Base-by-base conservation (phyloP, 1,140 invertebrate species). In the Rhagoletis zephyria region DNA sequence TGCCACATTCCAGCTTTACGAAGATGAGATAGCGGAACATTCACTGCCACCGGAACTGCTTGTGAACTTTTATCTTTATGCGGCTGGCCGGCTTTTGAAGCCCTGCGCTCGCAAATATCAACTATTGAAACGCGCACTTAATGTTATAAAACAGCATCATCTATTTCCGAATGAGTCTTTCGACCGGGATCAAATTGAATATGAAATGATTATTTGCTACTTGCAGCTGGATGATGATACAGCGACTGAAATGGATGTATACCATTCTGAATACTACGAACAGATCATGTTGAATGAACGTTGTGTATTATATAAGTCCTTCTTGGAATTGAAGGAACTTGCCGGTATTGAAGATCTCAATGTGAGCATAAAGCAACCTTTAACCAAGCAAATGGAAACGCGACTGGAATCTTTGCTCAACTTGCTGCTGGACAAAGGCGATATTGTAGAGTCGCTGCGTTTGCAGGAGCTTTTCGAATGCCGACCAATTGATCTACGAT, bases 391-490 rank as follows among this genome's bases (percentile, higher is more conserved):
- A 70, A 91, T 89, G 90, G 90, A 91, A 67, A 56, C 61, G 10
- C 88, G 89, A 12, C 89, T 94, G 4, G 88, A 90, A 4, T 86
- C 86, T n/a, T 87, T 92, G 30, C 87, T 94, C 5, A 89, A 91
- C 85, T 89, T 88, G 7, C 89, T 94, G 4, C 88, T 94, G 42
- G 93, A 94, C 74, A 85, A 89, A 56, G 92, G 92, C 4, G 93
- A 93, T 85, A 92, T 94, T 87, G 91, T 92, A 30, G 91, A 94
- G 87, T 94, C 94, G 3, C 88, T 94, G 61, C 93, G 93, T 56
- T 85, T 94, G 56, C 93, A 94, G 86, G 93, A 92, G 85, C 92
- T 94, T 48, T 94, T 94, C 85, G 90, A 91, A 48, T 92, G 92
- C 86, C 91, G 91, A 4, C 92, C 92, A 19, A 89, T 91, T 16